Base-by-base conservation (phyloP, 1,140 invertebrate species). In the Brachionus calyciflorus region DNA sequence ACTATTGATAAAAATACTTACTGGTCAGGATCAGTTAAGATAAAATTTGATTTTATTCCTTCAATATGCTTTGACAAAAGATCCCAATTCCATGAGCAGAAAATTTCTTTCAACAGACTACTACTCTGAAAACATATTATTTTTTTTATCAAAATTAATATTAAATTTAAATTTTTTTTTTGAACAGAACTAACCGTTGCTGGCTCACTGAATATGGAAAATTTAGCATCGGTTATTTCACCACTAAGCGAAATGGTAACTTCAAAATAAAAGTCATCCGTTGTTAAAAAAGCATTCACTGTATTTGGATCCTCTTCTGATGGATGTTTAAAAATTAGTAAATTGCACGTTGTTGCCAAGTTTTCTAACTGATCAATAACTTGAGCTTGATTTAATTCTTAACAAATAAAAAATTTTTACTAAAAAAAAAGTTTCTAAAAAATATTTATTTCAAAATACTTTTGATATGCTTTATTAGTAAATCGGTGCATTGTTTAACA, bases 31-130 rank as follows among this genome's bases (percentile, higher is more conserved):
- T 44, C 60, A 26, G 10, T 26, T 0, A 65, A 37, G 19, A 65
- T 65, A 65, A 65, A 65, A 28, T 44, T 65, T 12, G 19, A 44
- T 19, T 65, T 65, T 24, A 65, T 24, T n/a, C 60, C 60, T 19
- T 65, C 60, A 5, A 65, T 65, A 4, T 44, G 60, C 17, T 65
- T 65, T 24, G 60, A 41, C 37, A 65, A 44, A 41, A 65, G 40
- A 17, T 65, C 60, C 60, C 60, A 65, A 28, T 65, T 65, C 60
- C 60, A 65, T 44, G 60, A 65, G 60, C 60, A 65, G 26, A 65
- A 65, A 14, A 65, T 65, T 44, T 65, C 40, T 24, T 65, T 65
- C 44, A 65, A 65, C 24, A 41, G 30, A 44, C 9, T 44, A 44
- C 60, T 65, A 44, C 60, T 65, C 60, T 65, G 60, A 41, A 41